Evolutionary conservation across 2,113 vertebrate species (phyloP).

Genomic region (Onychorhynchus coronatus): DNA sequence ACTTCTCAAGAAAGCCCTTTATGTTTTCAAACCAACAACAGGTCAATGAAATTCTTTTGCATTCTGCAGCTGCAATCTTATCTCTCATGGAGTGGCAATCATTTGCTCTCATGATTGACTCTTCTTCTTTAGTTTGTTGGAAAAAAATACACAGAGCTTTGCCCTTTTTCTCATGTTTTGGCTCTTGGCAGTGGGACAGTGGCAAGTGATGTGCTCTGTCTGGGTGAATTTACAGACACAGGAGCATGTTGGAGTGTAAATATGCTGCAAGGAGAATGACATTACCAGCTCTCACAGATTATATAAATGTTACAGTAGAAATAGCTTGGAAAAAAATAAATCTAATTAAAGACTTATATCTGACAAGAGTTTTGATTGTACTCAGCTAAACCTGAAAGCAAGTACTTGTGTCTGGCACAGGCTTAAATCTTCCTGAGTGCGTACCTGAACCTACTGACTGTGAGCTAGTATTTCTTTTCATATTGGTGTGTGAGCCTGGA

Average conservation of each 20-base stretch:
- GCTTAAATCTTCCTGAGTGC: constrained; percentile 16
- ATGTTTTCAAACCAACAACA: background rate
- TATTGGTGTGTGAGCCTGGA: background rate
- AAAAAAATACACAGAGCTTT: background rate
- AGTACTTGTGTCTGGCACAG: background rate
- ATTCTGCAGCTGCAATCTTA: background rate
- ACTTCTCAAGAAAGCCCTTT: background rate
- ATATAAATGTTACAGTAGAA: background rate
- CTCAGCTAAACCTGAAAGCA: constrained; percentile 9
- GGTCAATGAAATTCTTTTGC: constrained; percentile 17
- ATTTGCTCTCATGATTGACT: background rate
- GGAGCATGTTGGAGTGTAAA: background rate
- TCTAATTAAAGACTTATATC: constrained; percentile 25
- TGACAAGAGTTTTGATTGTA: constrained; percentile 25
- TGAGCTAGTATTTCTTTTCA: background rate
- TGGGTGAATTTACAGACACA: background rate
- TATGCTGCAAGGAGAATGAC: background rate
- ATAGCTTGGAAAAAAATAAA: background rate
- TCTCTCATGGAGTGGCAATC: background rate
- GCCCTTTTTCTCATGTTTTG: background rate
- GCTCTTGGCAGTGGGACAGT: background rate
- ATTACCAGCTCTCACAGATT: background rate
- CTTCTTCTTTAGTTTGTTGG: background rate
- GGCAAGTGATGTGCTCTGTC: background rate
- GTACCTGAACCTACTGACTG: constrained; percentile 1